Percentiles rank a stretch among this genome's conserved stretches.
These are phyloP conservation scores for Seira sanloemensis DNA, from an alignment of 2,888 invertebrate species.

Conservation along the genomic window DNA sequence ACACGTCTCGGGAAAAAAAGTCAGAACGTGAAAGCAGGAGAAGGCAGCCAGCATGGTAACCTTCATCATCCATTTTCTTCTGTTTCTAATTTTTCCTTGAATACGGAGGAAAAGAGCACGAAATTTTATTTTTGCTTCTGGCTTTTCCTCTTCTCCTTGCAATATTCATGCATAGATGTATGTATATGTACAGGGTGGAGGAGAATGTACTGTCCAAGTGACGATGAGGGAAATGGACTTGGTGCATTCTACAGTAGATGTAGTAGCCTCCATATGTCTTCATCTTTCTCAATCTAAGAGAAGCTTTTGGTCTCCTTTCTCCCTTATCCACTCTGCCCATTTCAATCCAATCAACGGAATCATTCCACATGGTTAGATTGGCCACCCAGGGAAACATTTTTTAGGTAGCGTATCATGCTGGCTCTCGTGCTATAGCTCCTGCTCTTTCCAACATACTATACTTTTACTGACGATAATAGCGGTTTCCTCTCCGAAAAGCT, in stretches of 20 bases:
- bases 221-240: background rate
- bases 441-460: no score
- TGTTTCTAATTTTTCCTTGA: slow-evolving; percentile 18
- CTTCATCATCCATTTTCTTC: slow-evolving; percentile 35
- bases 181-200: background rate
- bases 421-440: background rate
- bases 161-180: background rate
- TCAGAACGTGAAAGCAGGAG: background rate
- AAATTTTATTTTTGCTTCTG: background rate
- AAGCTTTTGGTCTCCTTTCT: background rate
- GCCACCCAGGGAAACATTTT: slow-evolving; percentile 50
- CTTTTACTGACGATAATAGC: no score
- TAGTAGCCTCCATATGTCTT: slow-evolving; percentile 60
- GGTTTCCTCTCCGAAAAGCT: no score
- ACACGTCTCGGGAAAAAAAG: background rate
- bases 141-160: background rate
- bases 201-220: background rate
- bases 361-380: slow-evolving; percentile 40
- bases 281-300: slow-evolving; percentile 56
- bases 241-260: background rate
- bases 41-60: background rate
- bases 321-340: slow-evolving; percentile 45
- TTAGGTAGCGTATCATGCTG: background rate
- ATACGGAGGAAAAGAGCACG: background rate
- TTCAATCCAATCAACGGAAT: slow-evolving; percentile 66